Evolutionary conservation across 2,888 invertebrate genomes (phyloP).

Genomic region (Corythucha ciliata): DNA sequence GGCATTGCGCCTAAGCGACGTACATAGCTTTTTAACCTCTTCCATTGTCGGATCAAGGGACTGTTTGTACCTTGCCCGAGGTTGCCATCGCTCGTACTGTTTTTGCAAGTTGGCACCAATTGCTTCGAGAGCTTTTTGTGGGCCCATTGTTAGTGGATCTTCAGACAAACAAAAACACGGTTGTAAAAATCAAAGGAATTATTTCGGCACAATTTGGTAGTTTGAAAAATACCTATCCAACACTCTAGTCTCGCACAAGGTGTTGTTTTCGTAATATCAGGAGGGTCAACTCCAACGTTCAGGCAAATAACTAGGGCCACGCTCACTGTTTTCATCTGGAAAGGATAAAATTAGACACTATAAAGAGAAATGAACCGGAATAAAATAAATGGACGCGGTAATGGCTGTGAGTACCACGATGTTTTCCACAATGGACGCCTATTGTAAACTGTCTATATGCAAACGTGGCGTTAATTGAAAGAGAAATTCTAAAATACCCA

Average conservation of each 20-base stretch:
- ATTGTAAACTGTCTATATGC: no score
- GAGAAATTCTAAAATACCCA: no score
- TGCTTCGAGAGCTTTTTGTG: conserved; percentile 82
- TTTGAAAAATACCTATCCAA: conserved; percentile 98
- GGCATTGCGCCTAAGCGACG: conserved; percentile 86
- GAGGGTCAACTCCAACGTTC: conserved; percentile 99
- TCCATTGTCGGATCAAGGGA: conserved; percentile 95
- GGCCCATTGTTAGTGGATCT: conserved; percentile 81
- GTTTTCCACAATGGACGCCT: no score
- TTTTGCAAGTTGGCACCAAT: conserved; percentile 86
- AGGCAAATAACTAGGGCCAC: conserved; percentile 94
- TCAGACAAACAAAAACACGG: no score
- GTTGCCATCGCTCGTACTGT: conserved; percentile 99
- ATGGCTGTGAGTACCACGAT: no score
- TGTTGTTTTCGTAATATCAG: conserved; percentile 93
- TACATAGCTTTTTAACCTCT: conserved; percentile 94
- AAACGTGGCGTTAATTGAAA: no score
- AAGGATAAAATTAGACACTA: conserved; percentile 7
- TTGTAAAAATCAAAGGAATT: no score
- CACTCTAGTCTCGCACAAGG: conserved; percentile 93
- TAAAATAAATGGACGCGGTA: not conserved
- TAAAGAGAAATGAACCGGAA: not conserved
- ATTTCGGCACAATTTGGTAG: no score
- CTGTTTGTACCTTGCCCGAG: conserved; percentile 92
- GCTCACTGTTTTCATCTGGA: conserved; percentile 96